Evolutionary conservation across 2,797 vertebrate species (phyloP).

Genomic region (Cyprinella venusta): DNA sequence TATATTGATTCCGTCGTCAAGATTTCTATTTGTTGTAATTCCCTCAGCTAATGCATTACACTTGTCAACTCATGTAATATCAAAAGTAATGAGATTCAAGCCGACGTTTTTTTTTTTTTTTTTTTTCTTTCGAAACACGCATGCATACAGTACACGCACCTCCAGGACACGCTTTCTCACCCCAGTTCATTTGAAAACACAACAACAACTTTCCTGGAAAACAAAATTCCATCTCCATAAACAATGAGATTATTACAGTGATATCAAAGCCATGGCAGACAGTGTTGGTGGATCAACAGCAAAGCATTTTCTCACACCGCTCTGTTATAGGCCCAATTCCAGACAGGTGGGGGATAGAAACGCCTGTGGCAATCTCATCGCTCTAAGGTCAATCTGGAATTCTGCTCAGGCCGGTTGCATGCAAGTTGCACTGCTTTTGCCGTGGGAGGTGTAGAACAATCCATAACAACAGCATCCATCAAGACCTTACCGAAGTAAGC

Average conservation of each 20-base stretch:
- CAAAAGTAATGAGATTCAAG: constrained; percentile 28
- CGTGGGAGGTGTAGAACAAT: constrained; percentile 51
- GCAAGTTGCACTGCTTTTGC: constrained; percentile 43
- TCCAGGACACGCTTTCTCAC: constrained; percentile 12
- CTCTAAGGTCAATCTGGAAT: constrained; percentile 46
- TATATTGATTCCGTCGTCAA: constrained; percentile 38
- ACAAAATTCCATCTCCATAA: constrained; percentile 53
- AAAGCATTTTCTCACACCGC: neutral
- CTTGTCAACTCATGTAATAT: constrained; percentile 43
- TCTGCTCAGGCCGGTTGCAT: constrained; percentile 49
- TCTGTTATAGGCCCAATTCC: constrained; percentile 6
- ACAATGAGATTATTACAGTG: constrained; percentile 27
- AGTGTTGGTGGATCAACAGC: constrained; percentile 1
- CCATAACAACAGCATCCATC: constrained; percentile 51
- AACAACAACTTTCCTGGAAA: constrained; percentile 66
- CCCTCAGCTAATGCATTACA: constrained; percentile 44
- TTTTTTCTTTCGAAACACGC: constrained; percentile 68
- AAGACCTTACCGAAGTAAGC: constrained; percentile 44
- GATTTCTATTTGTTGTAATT: constrained; percentile 36
- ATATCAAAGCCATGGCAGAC: constrained; percentile 3
- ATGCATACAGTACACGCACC: constrained; percentile 48
- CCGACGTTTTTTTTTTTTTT: constrained; percentile 65
- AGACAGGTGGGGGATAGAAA: constrained; percentile 27
- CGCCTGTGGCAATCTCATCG: constrained; percentile 12
- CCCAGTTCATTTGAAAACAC: constrained; percentile 55